Evolutionary conservation across 2,888 invertebrate species (phyloP), one percentile per base, ranked within the genome.

Genomic region (Scaptomyza reducta): DNA sequence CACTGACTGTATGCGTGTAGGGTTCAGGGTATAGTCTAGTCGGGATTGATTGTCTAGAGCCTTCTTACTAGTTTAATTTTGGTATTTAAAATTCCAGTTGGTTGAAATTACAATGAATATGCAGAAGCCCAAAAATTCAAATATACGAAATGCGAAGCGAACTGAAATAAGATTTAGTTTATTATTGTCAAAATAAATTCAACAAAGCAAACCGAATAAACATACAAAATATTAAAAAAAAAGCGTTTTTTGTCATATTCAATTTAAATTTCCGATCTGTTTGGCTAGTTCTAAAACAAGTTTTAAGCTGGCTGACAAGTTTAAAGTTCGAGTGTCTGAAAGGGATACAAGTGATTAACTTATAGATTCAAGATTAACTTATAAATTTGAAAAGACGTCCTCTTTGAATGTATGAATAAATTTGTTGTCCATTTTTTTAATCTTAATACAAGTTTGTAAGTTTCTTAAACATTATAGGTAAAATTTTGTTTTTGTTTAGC

Each of bases 131-230:
- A 16, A 22, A 63, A 31, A 45, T 41, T 64, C 41, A 55, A 51
- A 61, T 41, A 65, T 55, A 63, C 76, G 56, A 46, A 44, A 31
- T 25, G 38, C 46, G 22, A 67, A 61, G 33, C 18, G 33, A 71
- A 65, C 62, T 76, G 16, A 60, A 70, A 49, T 60, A 47, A 57
- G 58, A 61, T 61, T 38, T 64, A 70, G 61, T 64, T 50, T 42
- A 44, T 62, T 74, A 53, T 58, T 55, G 35, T 47, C 51, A 53
- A 50, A 53, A 11, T 27, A 16, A 42, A 47, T 14, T 55, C 42
- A 25, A 42, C 42, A 10, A 42, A 33, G 10, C 27, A 13, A 10
- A 33, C n/a, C 18, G 3, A 38, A 18, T 31, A 7, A 4, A 55
- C 13, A 31, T 22, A 22, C 22, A 22, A 22, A 4, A 22, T 22